Conservation (phyloP, 2,888 invertebrate species). For the Spicauda simplicius region DNA sequence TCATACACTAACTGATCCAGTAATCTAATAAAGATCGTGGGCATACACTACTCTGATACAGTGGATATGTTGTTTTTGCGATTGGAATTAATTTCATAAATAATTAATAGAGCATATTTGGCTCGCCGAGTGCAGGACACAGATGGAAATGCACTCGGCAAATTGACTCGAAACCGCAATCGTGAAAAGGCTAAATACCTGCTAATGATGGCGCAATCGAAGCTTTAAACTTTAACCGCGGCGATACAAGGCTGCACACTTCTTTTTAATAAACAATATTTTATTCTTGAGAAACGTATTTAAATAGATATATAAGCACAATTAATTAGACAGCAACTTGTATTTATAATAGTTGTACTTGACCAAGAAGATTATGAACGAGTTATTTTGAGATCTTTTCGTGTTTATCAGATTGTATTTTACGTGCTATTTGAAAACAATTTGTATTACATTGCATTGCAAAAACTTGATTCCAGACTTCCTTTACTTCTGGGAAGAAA, state of each 20-base stretch:
- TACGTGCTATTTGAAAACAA: no score
- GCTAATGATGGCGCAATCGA: conserved; percentile 78
- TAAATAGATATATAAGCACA: no score
- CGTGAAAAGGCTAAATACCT: conserved; percentile 81
- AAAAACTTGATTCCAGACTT: no score
- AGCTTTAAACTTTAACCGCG: conserved; percentile 46
- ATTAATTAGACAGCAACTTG: no score
- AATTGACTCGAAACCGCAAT: conserved; percentile 83
- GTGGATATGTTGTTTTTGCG: conserved; percentile 69
- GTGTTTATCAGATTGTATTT: no score
- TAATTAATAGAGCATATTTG: conserved; percentile 78
- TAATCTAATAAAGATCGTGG: conserved; percentile 71
- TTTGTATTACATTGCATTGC: no score
- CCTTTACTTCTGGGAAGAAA: no score
- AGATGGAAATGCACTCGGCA: conserved; percentile 80
- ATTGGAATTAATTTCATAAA: conserved; percentile 79
- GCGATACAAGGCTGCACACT: conserved; percentile 4
- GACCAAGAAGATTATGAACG: no score
- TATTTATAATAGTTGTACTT: no score
- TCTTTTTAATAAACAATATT: background rate
- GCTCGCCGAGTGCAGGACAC: conserved; percentile 63
- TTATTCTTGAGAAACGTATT: background rate
- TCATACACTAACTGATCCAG: conserved; percentile 53
- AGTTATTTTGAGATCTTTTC: no score
- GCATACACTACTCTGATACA: conserved; percentile 51